A percentile compares a stretch with the other conserved stretches of the same genome.
phyloP scores from a whole-genome alignment of 2,113 vertebrate genomes.

The Coryphaenoides rupestris region DNA sequence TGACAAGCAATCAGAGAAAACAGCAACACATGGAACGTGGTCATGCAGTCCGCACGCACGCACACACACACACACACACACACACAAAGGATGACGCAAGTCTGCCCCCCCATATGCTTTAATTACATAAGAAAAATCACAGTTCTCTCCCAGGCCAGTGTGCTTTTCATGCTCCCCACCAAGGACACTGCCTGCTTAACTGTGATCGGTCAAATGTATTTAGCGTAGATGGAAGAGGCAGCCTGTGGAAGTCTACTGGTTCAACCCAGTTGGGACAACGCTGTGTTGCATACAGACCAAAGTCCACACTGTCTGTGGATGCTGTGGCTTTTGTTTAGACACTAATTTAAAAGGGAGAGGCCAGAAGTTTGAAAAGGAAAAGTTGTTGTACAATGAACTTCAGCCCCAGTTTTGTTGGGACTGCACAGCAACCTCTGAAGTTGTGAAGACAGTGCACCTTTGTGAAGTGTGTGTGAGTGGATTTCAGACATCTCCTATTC shows the following conservation, averaged over 20 bases:
- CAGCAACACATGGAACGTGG: not conserved
- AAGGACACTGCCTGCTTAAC: slow-evolving; percentile 36
- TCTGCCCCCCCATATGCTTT: slow-evolving; percentile 31
- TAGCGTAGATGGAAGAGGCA: slow-evolving; percentile 47
- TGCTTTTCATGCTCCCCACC: slow-evolving; percentile 33
- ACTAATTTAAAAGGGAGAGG: not conserved
- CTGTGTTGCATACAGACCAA: not conserved
- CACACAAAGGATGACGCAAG: slow-evolving; percentile 50
- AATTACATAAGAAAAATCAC: slow-evolving; percentile 57
- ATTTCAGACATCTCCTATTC: no score
- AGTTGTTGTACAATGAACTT: no score
- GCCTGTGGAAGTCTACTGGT: slow-evolving; percentile 12
- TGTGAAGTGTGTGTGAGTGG: no score
- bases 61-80: slow-evolving; percentile 10
- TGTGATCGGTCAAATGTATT: slow-evolving; percentile 46
- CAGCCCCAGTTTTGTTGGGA: no score
- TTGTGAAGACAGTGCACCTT: no score
- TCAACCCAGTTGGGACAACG: slow-evolving; percentile 24
- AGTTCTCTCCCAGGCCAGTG: slow-evolving; percentile 46
- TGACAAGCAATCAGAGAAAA: not conserved
- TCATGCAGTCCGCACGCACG: not conserved
- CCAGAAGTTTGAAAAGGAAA: not conserved
- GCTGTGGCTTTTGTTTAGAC: no score
- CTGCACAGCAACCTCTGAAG: no score
- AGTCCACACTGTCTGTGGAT: no score